phyloP scores from a whole-genome alignment of 2,797 vertebrate species.

The Lutjanus campechanus region DNA sequence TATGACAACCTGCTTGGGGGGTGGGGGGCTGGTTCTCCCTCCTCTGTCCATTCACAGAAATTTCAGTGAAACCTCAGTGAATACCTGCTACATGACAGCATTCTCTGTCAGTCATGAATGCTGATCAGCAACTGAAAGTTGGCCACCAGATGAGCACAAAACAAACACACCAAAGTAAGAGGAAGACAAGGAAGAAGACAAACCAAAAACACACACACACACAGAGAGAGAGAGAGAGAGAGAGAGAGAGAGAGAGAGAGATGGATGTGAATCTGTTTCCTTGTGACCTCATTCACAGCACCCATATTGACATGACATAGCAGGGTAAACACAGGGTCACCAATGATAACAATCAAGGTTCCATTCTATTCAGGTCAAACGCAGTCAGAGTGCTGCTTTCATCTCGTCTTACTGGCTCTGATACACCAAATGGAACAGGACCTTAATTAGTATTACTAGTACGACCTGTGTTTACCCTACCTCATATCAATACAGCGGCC shows the following conservation, averaged over 20 bases:
- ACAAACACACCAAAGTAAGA: constrained; percentile 20
- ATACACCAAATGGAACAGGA: too few relatives aligned
- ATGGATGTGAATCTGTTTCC: neutral
- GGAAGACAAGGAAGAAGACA: neutral
- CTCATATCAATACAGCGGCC: too few relatives aligned
- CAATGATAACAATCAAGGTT: too few relatives aligned
- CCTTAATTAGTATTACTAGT: too few relatives aligned
- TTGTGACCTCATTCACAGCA: neutral
- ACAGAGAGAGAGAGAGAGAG: neutral
- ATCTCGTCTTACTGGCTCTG: too few relatives aligned
- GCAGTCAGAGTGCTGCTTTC: too few relatives aligned
- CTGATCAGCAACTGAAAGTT: constrained; percentile 20
- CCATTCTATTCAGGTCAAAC: too few relatives aligned
- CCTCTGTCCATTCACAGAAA: constrained; percentile 4
- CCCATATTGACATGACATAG: too few relatives aligned
- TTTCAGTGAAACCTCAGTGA: neutral
- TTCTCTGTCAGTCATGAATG: constrained; percentile 44
- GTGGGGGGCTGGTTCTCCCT: neutral
- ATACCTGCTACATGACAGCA: constrained; percentile 55
- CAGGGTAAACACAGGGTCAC: too few relatives aligned
- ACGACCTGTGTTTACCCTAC: too few relatives aligned
- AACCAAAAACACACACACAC: neutral
- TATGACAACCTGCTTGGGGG: neutral
- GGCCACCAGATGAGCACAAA: neutral
- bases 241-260: neutral